Conservation (phyloP, 2,797 vertebrate genomes). For the Centropyge bicolor region DNA sequence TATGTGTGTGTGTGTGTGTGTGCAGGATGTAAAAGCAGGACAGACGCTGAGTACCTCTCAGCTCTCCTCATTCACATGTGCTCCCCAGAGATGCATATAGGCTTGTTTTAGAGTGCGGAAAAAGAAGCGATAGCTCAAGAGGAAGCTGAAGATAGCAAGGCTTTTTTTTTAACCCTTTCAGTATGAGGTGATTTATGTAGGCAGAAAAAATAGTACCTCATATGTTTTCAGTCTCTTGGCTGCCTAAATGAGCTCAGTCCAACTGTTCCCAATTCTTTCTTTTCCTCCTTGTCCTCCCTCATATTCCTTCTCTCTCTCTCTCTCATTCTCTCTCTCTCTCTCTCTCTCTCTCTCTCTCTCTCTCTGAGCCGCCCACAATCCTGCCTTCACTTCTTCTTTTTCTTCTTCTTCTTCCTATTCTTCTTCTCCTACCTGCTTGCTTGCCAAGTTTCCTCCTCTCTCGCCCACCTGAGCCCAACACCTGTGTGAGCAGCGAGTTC, state of each 20-base stretch:
- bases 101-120: constrained; percentile 64
- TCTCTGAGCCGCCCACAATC: constrained; percentile 44
- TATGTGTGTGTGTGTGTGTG: constrained; percentile 17
- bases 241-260: constrained; percentile 37
- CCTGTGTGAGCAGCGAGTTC: constrained; percentile 69
- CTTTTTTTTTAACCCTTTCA: constrained; percentile 50
- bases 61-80: constrained; percentile 67
- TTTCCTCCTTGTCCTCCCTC: constrained; percentile 24
- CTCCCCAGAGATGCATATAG: constrained; percentile 68
- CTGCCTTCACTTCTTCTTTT: constrained; percentile 50
- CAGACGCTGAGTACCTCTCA: constrained; percentile 69
- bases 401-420: constrained; percentile 51
- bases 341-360: constrained; percentile 23
- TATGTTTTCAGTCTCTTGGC: constrained; percentile 33
- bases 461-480: constrained; percentile 74
- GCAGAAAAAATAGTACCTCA: constrained; percentile 20
- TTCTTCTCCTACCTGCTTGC: constrained; percentile 52
- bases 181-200: constrained; percentile 39
- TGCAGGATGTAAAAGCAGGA: constrained; percentile 66
- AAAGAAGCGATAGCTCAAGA: constrained; percentile 31
- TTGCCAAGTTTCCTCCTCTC: constrained; percentile 70
- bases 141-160: constrained; percentile 31
- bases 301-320: constrained; percentile 23
- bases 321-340: constrained; percentile 20
- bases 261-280: constrained; percentile 9